Percentiles rank a stretch among this genome's conserved stretches.
Conservation (phyloP, 2,113 vertebrate genomes). For the Eretmochelys imbricata region DNA sequence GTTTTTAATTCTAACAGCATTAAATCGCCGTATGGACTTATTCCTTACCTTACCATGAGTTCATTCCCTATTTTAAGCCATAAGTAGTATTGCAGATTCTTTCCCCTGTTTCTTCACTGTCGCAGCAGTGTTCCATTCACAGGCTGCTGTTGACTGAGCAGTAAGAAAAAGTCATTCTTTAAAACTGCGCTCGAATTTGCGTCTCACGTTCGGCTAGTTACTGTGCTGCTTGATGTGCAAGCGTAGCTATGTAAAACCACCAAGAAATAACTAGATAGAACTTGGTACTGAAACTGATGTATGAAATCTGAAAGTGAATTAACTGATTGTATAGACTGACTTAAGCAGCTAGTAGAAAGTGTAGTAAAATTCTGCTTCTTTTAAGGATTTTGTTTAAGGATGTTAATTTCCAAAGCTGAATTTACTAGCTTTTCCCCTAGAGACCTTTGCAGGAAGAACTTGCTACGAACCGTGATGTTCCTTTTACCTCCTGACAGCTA, state of each 20-base stretch:
- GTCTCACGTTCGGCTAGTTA: background rate
- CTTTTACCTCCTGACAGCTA: background rate
- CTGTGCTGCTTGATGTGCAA: background rate
- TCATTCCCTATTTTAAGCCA: background rate
- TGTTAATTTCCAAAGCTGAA: background rate
- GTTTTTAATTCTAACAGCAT: background rate
- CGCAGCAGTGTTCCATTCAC: background rate
- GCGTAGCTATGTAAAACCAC: background rate
- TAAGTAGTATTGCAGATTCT: background rate
- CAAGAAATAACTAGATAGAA: background rate
- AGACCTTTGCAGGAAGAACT: background rate
- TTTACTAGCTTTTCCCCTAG: background rate
- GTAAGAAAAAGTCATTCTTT: background rate
- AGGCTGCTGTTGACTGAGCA: background rate
- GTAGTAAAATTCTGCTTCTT: background rate
- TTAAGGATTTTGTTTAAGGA: background rate
- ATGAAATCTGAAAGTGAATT: background rate
- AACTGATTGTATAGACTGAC: rapidly evolving
- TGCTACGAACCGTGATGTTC: background rate
- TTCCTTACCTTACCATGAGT: background rate
- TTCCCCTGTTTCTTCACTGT: background rate
- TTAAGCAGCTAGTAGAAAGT: background rate
- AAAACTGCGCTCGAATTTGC: background rate
- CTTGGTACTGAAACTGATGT: rapidly evolving
- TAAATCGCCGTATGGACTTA: background rate